phyloP scores from a whole-genome alignment of 2,888 invertebrate genomes.

The Parthenolecanium corni region DNA sequence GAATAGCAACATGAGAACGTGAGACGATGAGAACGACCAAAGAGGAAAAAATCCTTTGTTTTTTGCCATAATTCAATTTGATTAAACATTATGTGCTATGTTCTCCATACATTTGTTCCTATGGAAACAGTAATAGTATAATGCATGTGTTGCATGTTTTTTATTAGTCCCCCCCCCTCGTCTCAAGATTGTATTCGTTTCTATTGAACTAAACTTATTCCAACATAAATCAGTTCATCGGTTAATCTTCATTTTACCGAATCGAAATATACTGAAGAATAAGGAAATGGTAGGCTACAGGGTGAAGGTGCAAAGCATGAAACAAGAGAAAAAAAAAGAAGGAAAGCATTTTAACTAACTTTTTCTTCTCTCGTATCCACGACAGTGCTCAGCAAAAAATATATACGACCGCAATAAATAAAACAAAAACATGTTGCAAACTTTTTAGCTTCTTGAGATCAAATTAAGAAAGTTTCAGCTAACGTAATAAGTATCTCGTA shows the following conservation, averaged over 20 bases:
- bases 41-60: background rate
- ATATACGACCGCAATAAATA: conserved; percentile 8
- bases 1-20: background rate
- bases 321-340: background rate
- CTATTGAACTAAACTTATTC: background rate
- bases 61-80: conserved; percentile 15
- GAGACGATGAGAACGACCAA: background rate
- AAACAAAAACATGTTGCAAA: conserved; percentile 18
- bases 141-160: conserved; percentile 11
- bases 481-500: background rate
- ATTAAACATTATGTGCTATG: conserved; percentile 10
- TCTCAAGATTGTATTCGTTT: background rate
- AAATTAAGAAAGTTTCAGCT: conserved; percentile 13
- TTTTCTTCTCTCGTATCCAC: conserved; percentile 1
- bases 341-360: background rate
- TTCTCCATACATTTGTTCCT: conserved; percentile 12
- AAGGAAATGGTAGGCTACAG: no score
- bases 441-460: conserved; percentile 6
- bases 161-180: background rate
- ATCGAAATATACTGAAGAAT: background rate
- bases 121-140: conserved; percentile 11
- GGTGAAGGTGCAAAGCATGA: background rate
- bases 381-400: conserved; percentile 1
- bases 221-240: conserved; percentile 8
- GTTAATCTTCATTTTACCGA: conserved; percentile 9